Percentiles rank a stretch among this genome's conserved stretches.
These are phyloP conservation scores for Papilio glaucus DNA, from an alignment of 1,140 invertebrate species.

Conservation along the genomic window DNA sequence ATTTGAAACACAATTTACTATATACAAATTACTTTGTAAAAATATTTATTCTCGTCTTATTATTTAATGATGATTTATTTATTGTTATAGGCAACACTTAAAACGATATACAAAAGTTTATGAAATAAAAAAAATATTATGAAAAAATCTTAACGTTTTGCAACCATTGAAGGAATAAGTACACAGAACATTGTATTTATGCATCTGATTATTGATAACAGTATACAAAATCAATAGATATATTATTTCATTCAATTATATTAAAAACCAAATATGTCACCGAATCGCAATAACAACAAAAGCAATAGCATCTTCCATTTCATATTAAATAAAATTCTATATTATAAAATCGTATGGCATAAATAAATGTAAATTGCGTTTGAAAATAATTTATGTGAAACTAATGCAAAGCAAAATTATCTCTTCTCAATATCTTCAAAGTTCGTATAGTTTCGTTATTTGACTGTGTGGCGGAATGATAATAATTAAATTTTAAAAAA, in stretches of 20 bases:
- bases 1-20: slow-evolving; percentile 80
- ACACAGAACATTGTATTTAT: slow-evolving; percentile 31
- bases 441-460: background rate
- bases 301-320: slow-evolving; percentile 31
- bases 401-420: slow-evolving; percentile 16
- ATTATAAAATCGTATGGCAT: slow-evolving; percentile 27
- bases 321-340: slow-evolving; percentile 37
- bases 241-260: slow-evolving; percentile 28
- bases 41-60: slow-evolving; percentile 81
- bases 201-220: slow-evolving; percentile 32
- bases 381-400: slow-evolving; percentile 16
- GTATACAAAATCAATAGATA: slow-evolving; percentile 24
- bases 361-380: slow-evolving; percentile 28
- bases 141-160: slow-evolving; percentile 49
- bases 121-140: slow-evolving; percentile 71
- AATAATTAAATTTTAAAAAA: background rate
- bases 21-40: slow-evolving; percentile 82
- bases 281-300: slow-evolving; percentile 36
- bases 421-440: slow-evolving; percentile 4
- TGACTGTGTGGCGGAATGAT: slow-evolving; percentile 15
- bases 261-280: slow-evolving; percentile 23
- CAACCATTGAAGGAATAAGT: slow-evolving; percentile 32
- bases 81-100: slow-evolving; percentile 77
- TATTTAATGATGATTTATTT: slow-evolving; percentile 77
- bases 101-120: slow-evolving; percentile 67